A percentile compares a stretch with the other conserved stretches of the same genome.
Evolutionary conservation across 2,888 invertebrate species (phyloP).

Genomic region (Tetragonula carbonaria): DNA sequence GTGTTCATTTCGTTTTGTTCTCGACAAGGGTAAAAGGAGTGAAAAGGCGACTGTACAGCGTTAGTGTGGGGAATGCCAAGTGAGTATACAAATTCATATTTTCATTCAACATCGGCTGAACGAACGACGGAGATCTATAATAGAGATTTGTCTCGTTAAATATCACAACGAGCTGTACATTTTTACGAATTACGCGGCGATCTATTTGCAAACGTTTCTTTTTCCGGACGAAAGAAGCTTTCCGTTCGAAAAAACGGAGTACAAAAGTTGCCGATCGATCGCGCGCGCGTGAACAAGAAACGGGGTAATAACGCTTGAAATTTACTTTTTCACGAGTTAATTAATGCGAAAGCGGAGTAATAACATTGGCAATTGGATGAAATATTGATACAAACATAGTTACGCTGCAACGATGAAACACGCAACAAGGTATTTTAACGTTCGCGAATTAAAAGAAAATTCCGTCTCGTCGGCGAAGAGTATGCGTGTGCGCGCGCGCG

Average conservation of each 20-base stretch:
- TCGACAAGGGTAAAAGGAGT: not conserved
- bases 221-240: no score
- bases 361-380: not conserved
- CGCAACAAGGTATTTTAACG: not conserved
- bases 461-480: not conserved
- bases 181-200: no score
- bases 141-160: no score
- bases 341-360: not conserved
- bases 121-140: no score
- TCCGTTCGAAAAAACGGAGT: no score
- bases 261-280: no score
- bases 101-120: no score
- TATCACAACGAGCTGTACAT: no score
- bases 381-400: not conserved
- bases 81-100: no score
- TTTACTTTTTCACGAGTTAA: not conserved
- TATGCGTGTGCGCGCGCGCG: rapidly evolving
- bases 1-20: not conserved
- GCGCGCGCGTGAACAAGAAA: not conserved
- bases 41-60: no score
- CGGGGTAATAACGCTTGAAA: not conserved
- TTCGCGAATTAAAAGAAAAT: not conserved
- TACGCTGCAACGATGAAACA: not conserved
- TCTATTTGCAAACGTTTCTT: no score
- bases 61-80: no score